Conservation (phyloP, 2,797 vertebrate species). For the Cossypha dichroa region DNA sequence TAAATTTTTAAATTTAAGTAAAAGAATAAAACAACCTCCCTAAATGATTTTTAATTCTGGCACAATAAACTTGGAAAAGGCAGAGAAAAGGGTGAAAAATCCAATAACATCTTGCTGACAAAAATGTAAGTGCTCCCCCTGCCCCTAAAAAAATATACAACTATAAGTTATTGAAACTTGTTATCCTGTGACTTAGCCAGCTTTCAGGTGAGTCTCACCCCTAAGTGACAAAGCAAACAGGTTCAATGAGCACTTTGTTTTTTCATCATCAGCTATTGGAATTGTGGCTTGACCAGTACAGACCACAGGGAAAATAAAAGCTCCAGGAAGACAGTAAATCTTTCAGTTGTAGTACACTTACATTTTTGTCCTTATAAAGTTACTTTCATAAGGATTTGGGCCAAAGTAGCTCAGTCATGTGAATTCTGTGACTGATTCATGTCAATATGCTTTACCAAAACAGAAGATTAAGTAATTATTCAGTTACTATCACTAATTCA, state of each 20-base stretch:
- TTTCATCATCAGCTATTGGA: neutral
- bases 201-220: neutral
- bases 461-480: neutral
- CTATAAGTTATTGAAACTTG: neutral
- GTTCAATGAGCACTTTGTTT: neutral
- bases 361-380: neutral
- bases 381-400: neutral
- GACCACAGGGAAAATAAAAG: neutral
- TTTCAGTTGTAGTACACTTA: neutral
- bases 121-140: neutral
- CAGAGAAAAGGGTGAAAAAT: neutral
- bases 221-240: neutral
- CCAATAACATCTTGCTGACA: neutral
- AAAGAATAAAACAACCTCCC: neutral
- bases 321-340: neutral
- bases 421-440: neutral
- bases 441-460: neutral
- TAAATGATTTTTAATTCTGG: neutral
- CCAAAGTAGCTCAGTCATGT: neutral
- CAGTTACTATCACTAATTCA: neutral
- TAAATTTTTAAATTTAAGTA: neutral
- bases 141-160: neutral
- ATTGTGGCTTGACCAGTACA: neutral
- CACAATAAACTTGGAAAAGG: neutral
- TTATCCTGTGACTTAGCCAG: neutral